Evolutionary conservation across 37 sponge, comb jelly and placozoan species (phyloP).

Genomic region (Hexactinellida sp.): DNA sequence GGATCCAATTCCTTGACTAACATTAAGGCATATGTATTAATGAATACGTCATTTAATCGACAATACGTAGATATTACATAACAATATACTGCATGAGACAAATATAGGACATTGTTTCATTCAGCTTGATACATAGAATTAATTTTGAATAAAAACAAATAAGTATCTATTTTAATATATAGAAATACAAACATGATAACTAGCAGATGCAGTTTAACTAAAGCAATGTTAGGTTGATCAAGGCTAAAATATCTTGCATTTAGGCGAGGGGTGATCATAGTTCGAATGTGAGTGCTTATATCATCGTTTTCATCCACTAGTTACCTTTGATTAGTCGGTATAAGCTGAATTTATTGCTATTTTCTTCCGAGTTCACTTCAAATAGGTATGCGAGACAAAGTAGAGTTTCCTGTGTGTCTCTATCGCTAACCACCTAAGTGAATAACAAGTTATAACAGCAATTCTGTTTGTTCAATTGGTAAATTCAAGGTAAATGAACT

Average conservation of each 20-base stretch:
- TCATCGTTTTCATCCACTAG: background rate
- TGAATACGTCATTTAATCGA: conserved; percentile 8
- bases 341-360: conserved; percentile 56
- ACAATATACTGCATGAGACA: too few relatives aligned
- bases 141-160: conserved; percentile 8
- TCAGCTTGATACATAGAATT: background rate
- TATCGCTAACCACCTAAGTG: conserved; percentile 70
- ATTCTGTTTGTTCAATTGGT: too few relatives aligned
- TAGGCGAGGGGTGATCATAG: background rate
- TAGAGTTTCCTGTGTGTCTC: conserved; percentile 80
- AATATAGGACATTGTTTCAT: background rate
- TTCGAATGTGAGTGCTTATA: background rate
- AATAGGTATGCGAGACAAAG: conserved; percentile 94
- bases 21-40: too few relatives aligned
- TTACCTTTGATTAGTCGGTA: conserved; percentile 55
- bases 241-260: background rate
- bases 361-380: conserved; percentile 67
- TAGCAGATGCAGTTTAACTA: conserved; percentile 2
- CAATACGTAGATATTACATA: conserved; percentile 16
- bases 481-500: too few relatives aligned
- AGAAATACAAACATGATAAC: background rate
- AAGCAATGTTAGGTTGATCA: conserved; percentile 11
- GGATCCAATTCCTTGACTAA: too few relatives aligned
- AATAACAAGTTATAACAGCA: too few relatives aligned
- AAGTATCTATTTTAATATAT: background rate